Evolutionary conservation across 2,113 vertebrate species (phyloP).

Genomic region (Passer montanus): DNA sequence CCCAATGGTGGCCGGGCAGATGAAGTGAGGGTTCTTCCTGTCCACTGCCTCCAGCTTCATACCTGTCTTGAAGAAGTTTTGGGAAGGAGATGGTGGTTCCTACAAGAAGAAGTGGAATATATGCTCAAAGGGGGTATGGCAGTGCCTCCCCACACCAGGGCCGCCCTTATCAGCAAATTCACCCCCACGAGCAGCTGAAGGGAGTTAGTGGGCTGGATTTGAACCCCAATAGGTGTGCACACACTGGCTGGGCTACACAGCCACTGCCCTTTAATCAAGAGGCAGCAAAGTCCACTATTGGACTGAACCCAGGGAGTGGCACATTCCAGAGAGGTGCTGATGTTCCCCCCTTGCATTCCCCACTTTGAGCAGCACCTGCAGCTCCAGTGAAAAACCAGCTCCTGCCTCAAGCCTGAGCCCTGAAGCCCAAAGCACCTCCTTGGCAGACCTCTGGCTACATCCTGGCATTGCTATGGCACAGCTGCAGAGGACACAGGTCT

Average conservation of each 20-base stretch:
- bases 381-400: background rate
- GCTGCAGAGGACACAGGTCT: background rate
- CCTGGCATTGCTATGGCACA: background rate
- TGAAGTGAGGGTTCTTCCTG: constrained; percentile 99
- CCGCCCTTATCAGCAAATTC: background rate
- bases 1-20: constrained; percentile 97
- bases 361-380: background rate
- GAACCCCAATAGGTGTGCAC: background rate
- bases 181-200: background rate
- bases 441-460: background rate
- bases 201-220: background rate
- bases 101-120: constrained; percentile 68
- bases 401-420: background rate
- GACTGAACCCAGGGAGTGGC: background rate
- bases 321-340: background rate
- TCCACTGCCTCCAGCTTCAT: constrained; percentile 99
- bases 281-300: background rate
- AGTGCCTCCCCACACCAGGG: background rate
- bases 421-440: background rate
- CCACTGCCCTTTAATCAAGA: background rate
- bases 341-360: background rate
- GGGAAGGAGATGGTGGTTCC: constrained; percentile 93
- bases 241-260: background rate
- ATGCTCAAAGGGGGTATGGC: background rate
- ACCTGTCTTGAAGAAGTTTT: constrained; percentile 96